phyloP scores from a whole-genome alignment of 2,888 invertebrate genomes.

The Nemurella pictetii region DNA sequence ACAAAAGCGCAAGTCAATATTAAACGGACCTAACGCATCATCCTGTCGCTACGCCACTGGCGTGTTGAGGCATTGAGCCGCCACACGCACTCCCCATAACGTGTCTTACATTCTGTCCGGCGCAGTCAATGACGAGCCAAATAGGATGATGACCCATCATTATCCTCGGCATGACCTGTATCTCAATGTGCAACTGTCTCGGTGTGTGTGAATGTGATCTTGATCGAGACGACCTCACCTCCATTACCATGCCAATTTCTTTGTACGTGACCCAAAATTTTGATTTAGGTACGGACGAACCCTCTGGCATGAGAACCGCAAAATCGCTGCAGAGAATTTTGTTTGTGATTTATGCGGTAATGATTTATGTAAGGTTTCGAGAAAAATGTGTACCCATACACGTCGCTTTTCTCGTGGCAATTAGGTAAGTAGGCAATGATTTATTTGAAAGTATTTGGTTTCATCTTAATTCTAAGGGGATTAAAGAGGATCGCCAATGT shows the following conservation, averaged over 20 bases:
- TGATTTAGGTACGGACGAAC: neutral
- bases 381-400: neutral
- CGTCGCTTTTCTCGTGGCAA: neutral
- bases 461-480: neutral
- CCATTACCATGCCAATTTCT: neutral
- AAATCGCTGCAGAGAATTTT: neutral
- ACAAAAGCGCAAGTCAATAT: too few species aligned
- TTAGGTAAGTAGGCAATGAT: neutral
- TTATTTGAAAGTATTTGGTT: neutral
- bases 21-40: too few species aligned
- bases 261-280: neutral
- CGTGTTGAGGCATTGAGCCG: neutral
- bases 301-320: neutral
- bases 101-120: neutral
- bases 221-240: neutral
- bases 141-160: neutral
- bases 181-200: neutral
- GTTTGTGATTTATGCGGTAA: too few species aligned
- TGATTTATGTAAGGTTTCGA: neutral
- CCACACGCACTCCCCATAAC: neutral
- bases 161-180: neutral
- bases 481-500: neutral
- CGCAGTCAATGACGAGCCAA: neutral
- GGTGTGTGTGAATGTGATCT: neutral
- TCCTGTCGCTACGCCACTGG: neutral